Evolutionary conservation across 2,888 invertebrate genomes (phyloP), one percentile per base, ranked within the genome.

Genomic region (Drosophila limbata): DNA sequence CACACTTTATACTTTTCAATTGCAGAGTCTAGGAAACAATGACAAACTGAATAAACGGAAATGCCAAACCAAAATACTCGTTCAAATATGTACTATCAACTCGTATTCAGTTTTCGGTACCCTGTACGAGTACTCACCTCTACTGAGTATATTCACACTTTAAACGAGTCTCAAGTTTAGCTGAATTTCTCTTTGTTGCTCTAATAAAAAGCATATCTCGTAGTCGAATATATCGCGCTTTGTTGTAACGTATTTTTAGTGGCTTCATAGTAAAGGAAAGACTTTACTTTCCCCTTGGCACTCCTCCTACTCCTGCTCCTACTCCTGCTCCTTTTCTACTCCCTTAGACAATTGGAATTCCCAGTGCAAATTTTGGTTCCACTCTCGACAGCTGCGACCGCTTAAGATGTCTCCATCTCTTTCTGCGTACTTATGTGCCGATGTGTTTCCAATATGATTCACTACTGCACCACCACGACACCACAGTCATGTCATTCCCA

Each of bases 351-450:
- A 62, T 65, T 65, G 39, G 44, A 59, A 63, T 44, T 69, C 53
- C 53, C 74, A 40, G 68, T 57, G 64, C 67, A 78, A 73, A 64
- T 73, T 64, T 51, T 37, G 53, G 45, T 50, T n/a, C 19, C 70
- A 35, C 25, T 35, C 15, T 31, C 57, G 40, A 53, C 79, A 82
- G 69, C 69, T 80, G 79, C 39, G 64, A 52, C 79, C 62, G 63
- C 64, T 44, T 57, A 53, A 40, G 56, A 56, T 48, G 61, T 53
- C 42, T 52, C 45, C 53, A 47, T 62, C 37, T 51, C 50, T 11
- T 25, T 40, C 8, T 11, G 33, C 35, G 25, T 45, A 31, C 62
- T 55, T 60, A 51, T 40, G 57, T 44, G 62, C 40, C 71, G 65
- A 75, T 77, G 59, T 52, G 59, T 60, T 71, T 72, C 51, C 77